A percentile compares a stretch with the other conserved stretches of the same genome.
These are phyloP conservation scores for Corythoichthys haematopterus DNA, from an alignment of 2,113 vertebrate genomes.

Conservation along the genomic window DNA sequence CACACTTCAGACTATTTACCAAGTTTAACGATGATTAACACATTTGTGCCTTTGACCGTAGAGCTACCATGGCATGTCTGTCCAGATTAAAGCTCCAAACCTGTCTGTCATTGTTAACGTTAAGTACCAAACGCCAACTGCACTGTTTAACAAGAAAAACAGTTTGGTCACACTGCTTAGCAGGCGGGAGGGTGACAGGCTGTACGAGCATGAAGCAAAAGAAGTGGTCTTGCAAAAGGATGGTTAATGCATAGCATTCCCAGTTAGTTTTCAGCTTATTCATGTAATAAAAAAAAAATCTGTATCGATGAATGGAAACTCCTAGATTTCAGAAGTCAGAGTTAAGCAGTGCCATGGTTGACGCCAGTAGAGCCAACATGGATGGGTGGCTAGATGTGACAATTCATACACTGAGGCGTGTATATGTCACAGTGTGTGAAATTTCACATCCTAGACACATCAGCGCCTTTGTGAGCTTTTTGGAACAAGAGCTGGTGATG, in stretches of 20 bases:
- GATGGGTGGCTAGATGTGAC: conserved; percentile 18
- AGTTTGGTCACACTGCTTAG: too few relatives aligned
- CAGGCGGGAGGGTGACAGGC: too few relatives aligned
- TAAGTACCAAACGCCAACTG: too few relatives aligned
- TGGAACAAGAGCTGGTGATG: conserved; percentile 41
- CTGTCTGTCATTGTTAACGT: too few relatives aligned
- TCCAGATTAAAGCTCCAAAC: too few relatives aligned
- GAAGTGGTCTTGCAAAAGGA: neutral
- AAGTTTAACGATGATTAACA: too few relatives aligned
- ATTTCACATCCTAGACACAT: conserved; percentile 44
- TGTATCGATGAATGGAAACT: neutral
- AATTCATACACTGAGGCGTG: conserved; percentile 24
- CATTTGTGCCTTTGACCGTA: too few relatives aligned
- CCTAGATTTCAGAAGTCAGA: neutral
- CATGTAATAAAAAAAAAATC: neutral
- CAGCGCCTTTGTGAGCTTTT: conserved; percentile 38
- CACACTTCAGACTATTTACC: too few relatives aligned
- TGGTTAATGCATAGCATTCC: neutral
- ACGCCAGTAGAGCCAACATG: conserved; percentile 28
- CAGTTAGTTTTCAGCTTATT: neutral
- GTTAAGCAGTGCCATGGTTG: neutral
- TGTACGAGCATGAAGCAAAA: neutral
- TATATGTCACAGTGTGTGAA: conserved; percentile 34
- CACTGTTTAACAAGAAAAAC: too few relatives aligned
- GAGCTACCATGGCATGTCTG: too few relatives aligned